Evolutionary conservation across 2,888 invertebrate species (phyloP).

Genomic region (Hypena proboscidalis): DNA sequence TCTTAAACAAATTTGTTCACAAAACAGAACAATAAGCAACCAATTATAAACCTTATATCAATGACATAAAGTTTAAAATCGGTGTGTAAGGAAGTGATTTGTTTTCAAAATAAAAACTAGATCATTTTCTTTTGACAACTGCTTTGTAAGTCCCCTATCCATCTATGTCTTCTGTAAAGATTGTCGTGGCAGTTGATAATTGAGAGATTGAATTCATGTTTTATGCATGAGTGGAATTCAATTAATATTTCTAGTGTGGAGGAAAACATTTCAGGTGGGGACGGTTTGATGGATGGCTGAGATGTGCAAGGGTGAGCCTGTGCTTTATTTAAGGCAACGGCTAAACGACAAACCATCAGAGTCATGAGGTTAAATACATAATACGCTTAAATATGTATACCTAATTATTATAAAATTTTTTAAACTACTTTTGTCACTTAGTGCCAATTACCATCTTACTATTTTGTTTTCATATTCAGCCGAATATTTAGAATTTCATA

Average conservation of each 20-base stretch:
- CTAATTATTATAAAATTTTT: too few species aligned
- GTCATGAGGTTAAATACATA: neutral
- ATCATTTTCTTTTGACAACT: constrained; percentile 66
- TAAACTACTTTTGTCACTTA: too few species aligned
- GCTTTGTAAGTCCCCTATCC: constrained; percentile 55
- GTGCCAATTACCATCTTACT: too few species aligned
- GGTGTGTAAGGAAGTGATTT: constrained; percentile 11
- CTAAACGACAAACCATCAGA: too few species aligned
- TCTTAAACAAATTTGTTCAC: constrained; percentile 59
- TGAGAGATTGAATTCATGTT: constrained; percentile 48
- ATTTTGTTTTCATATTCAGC: too few species aligned
- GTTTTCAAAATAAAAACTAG: constrained; percentile 51
- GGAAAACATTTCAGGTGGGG: constrained; percentile 12
- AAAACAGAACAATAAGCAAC: constrained; percentile 27
- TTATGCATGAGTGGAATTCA: constrained; percentile 36
- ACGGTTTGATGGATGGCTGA: constrained; percentile 16
- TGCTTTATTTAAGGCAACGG: too few species aligned
- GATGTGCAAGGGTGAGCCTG: too few species aligned
- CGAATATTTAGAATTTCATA: too few species aligned
- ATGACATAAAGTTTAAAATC: constrained; percentile 25
- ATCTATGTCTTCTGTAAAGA: constrained; percentile 57
- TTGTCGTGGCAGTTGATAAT: constrained; percentile 37
- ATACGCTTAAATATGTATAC: too few species aligned
- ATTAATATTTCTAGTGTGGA: constrained; percentile 31
- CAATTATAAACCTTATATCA: constrained; percentile 26